Evolutionary conservation across 2,113 vertebrate genomes (phyloP), one percentile per base, ranked within the genome.

Genomic region (Nothoprocta perdicaria): DNA sequence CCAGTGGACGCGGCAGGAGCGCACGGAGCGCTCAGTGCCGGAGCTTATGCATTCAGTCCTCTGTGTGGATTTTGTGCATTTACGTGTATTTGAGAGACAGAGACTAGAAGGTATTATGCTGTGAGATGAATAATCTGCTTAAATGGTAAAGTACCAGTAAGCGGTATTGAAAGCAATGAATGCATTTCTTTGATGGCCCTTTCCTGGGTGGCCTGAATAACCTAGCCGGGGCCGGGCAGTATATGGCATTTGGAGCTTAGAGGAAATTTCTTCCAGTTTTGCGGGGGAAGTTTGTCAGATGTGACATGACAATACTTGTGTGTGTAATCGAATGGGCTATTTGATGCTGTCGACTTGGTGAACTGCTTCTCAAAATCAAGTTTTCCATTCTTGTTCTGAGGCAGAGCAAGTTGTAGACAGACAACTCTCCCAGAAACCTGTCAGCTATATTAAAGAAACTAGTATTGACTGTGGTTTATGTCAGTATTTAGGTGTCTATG

Each of bases 121-220:
- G 82, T 19, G 89, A 91, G 91, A 88, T 88, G 79, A 92, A 92
- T 93, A 95, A 93, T 89, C 92, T 95, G 87, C 89, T 96, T 96
- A 96, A 93, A 89, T 15, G 84, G 61, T 43, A 90, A 88, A 92
- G 89, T 53, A 48, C 69, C 4, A 2, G 80, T 93, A 82, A 92
- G 88, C 1, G 0, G 69, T 5, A 53, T 18, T 80, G 89, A 84
- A 92, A 92, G 87, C 89, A 89, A n/a, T 43, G 69, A 78, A 75
- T 45, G 68, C 48, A 65, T 80, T 89, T 29, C 73, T 90, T 93
- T 94, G 84, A 90, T 77, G 73, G 73, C 57, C 62, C 40, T 65
- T 91, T 95, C 77, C 85, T 89, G 2, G 83, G 86, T 74, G 84
- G 86, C 68, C 79, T 94, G 65, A 91, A 84, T 90, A 89, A 89